Percentiles rank a stretch among this genome's conserved stretches.
These are phyloP conservation scores for Argyresthia albistria DNA, from an alignment of 2,888 invertebrate species.

Conservation along the genomic window DNA sequence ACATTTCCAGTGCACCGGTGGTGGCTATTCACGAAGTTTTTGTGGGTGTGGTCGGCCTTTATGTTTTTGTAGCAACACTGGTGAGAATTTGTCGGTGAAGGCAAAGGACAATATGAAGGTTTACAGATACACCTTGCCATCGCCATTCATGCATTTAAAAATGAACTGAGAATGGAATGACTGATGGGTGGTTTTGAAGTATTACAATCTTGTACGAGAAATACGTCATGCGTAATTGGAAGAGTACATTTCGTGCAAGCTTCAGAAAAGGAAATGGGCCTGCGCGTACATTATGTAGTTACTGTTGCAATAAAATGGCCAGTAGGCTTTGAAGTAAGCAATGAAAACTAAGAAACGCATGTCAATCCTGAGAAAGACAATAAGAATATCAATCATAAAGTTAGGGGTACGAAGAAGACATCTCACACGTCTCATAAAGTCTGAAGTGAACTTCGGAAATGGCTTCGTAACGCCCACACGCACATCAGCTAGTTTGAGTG, in stretches of 20 bases:
- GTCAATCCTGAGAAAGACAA: neutral
- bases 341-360: neutral
- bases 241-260: too few relatives aligned
- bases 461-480: constrained; percentile 36
- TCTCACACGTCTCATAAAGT: constrained; percentile 19
- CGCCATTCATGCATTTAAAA: constrained; percentile 4
- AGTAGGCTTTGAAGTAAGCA: neutral
- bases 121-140: constrained; percentile 12
- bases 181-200: neutral
- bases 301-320: too few relatives aligned
- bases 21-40: constrained; percentile 53
- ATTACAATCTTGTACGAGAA: neutral
- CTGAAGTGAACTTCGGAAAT: constrained; percentile 28
- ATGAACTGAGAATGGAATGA: neutral
- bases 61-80: constrained; percentile 29
- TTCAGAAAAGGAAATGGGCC: too few relatives aligned
- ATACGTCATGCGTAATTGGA: too few relatives aligned
- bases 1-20: constrained; percentile 37
- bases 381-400: constrained; percentile 2
- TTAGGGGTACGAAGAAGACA: constrained; percentile 2
- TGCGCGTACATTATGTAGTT: too few relatives aligned
- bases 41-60: constrained; percentile 53
- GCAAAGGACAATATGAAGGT: constrained; percentile 20
- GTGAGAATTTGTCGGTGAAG: constrained; percentile 44
- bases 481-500: constrained; percentile 55